Evolutionary conservation across 2,888 invertebrate genomes (phyloP), one percentile per base, ranked within the genome.

Genomic region (Yponomeuta evonymella): DNA sequence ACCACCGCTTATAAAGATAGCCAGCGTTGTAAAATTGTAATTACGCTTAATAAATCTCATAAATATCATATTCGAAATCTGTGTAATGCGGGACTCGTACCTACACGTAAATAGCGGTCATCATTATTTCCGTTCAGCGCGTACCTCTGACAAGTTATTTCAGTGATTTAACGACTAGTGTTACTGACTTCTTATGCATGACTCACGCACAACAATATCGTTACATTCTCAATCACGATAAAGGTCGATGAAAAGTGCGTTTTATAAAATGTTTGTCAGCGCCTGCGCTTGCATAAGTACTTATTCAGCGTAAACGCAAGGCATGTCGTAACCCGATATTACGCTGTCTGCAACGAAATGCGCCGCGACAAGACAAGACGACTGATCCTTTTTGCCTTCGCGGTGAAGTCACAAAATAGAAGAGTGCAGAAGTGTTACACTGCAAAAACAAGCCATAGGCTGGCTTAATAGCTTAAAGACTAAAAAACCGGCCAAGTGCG

Each of bases 1-100:
- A 23, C 23, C 23, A 23, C 23, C 23, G 23, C 23, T 23, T 23
- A 73, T 78, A 77, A 78, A 81, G 80, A 84, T 82, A 81, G 75
- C 73, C 72, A 70, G 65, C 15, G 12, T 48, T 67, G 6, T 43
- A 43, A 43, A 8, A 43, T 43, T 43, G 43, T 58, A 58, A 67
- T 62, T 30, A 65, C 2, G 33, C 30, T 29, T 30, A 65, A 30
- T 65, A 30, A 29, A 30, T 63, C 63, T 63, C 29, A 23, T 63
- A 23, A 63, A 63, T 63, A 63, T n/a, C 63, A 63, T 29, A 23
- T n/a, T 29, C 3, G 23, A 11, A 64, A 64, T 64, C 10, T 64
- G 51, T 51, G 33, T 51, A 5, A 12, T 4, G 4, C 6, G 51
- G 51, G 2, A 12, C 11, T 51, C 51, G 51, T 51, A 51, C 51